A percentile compares a stretch with the other conserved stretches of the same genome.
Evolutionary conservation across 2,113 vertebrate genomes (phyloP).

Genomic region (Nibea coibor): DNA sequence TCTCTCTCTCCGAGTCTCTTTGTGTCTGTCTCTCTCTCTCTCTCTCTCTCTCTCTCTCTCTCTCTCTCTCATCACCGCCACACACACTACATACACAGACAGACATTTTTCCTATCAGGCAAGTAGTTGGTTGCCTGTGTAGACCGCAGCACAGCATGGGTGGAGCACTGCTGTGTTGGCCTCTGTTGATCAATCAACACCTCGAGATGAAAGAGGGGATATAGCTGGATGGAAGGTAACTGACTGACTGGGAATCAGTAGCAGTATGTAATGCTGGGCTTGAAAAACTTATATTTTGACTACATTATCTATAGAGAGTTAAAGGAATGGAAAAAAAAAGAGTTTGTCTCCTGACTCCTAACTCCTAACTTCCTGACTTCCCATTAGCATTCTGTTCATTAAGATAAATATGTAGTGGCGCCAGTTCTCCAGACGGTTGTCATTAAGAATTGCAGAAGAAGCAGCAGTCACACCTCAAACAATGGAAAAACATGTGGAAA

Average conservation of each 20-base stretch:
- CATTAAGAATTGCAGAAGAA: neutral
- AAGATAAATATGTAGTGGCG: neutral
- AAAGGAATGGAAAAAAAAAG: neutral
- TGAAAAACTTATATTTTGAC: constrained; percentile 26
- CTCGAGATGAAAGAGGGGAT: constrained; percentile 61
- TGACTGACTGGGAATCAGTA: constrained; percentile 32
- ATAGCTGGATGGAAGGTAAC: neutral
- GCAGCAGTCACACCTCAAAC: neutral
- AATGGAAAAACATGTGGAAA: neutral
- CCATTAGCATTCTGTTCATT: neutral
- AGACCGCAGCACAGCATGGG: constrained; percentile 51
- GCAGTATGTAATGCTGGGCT: constrained; percentile 24
- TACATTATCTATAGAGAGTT: constrained; percentile 4
- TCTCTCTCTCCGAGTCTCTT: neutral
- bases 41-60: neutral
- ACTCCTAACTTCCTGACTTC: neutral
- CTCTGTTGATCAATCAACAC: constrained; percentile 73
- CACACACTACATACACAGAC: neutral
- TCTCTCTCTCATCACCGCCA: neutral
- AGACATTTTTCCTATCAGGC: constrained; percentile 7
- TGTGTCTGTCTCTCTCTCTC: constrained; percentile 2
- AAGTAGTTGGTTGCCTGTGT: constrained; percentile 37
- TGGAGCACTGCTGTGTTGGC: constrained; percentile 49
- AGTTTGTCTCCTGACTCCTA: neutral
- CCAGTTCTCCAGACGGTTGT: neutral